Base-by-base conservation (phyloP, 2,888 invertebrate species). In the Euproctis similis region DNA sequence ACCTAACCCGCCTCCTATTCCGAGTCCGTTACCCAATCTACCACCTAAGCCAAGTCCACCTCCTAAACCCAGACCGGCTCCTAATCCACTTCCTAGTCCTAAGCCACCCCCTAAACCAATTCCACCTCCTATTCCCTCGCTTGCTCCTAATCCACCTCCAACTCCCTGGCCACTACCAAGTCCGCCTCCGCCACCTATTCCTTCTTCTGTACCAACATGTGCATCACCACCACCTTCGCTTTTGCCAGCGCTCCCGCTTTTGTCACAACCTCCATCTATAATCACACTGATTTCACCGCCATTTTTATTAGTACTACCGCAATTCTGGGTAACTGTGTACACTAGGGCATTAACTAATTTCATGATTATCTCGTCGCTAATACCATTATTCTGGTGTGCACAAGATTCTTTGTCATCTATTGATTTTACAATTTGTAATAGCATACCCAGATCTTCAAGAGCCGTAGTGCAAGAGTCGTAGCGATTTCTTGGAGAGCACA, bases 341-440 rank as follows among this genome's bases (percentile, higher is more conserved):
- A 78, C 60, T 11, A 78, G 42, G 5, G 76, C 78, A 28, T 76
- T 73, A 7, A 77, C 60, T 16, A 78, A 47, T 35, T 70, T 75
- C 41, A 67, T 51, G 5, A 78, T 70, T 8, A 78, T 56, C 30
- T 68, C 69, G 34, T 76, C 74, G 13, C 65, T 62, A 6, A 63
- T 42, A 4, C 46, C 37, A 11, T 29, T 31, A 18, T 37, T 39
- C 5, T 28, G 31, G 6, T 25, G 35, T 2, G 21, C 25, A 23
- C 26, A 28, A 8, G 23, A 31, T 12, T 45, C 42, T 17, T 46
- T 46, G n/a, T 43, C 45, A 9, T 44, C 48, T 1, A 54, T 27
- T 8, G 24, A 24, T 29, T 53, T 58, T 1, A 42, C 33, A 8
- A 59, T 24, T 29, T 59, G 46, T 11, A 58, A 21, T 18, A 62